phyloP scores from a whole-genome alignment of 2,888 invertebrate species.

The Mycalesis mineus region DNA sequence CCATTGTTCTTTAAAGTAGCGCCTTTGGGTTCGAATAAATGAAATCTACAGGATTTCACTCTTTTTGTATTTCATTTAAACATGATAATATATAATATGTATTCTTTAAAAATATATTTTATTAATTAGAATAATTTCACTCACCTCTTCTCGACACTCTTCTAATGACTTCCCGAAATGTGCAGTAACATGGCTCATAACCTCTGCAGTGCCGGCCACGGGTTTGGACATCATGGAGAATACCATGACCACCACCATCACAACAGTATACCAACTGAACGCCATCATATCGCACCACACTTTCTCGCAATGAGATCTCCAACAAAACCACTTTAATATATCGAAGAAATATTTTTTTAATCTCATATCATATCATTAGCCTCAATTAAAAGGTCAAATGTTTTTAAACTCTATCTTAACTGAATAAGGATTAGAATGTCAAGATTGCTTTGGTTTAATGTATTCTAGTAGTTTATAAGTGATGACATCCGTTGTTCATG shows the following conservation, averaged over 20 bases:
- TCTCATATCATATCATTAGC: slow-evolving; percentile 24
- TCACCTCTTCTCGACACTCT: slow-evolving; percentile 65
- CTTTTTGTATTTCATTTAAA: too few species aligned
- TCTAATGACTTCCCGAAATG: slow-evolving; percentile 65
- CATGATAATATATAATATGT: too few species aligned
- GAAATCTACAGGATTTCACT: too few species aligned
- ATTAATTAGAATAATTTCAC: slow-evolving; percentile 9
- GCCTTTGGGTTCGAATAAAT: too few species aligned
- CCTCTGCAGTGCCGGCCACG: slow-evolving; percentile 56
- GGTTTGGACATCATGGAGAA: slow-evolving; percentile 18
- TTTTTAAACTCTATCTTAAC: slow-evolving; percentile 1
- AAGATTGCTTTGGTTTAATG: neutral
- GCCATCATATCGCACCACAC: slow-evolving; percentile 20
- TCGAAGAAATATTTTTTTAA: slow-evolving; percentile 35
- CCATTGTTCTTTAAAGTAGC: too few species aligned
- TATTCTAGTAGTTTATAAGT: slow-evolving; percentile 1
- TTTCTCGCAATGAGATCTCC: slow-evolving; percentile 20
- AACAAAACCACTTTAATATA: slow-evolving; percentile 35
- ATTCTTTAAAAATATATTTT: neutral
- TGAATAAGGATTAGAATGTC: neutral
- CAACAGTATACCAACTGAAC: slow-evolving; percentile 22
- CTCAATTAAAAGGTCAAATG: neutral
- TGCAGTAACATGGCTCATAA: slow-evolving; percentile 71
- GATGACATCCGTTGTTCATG: slow-evolving; percentile 10
- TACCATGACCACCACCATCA: slow-evolving; percentile 32